Base-by-base conservation (phyloP, 2,797 vertebrate species). In the Acanthopagrus latus region DNA sequence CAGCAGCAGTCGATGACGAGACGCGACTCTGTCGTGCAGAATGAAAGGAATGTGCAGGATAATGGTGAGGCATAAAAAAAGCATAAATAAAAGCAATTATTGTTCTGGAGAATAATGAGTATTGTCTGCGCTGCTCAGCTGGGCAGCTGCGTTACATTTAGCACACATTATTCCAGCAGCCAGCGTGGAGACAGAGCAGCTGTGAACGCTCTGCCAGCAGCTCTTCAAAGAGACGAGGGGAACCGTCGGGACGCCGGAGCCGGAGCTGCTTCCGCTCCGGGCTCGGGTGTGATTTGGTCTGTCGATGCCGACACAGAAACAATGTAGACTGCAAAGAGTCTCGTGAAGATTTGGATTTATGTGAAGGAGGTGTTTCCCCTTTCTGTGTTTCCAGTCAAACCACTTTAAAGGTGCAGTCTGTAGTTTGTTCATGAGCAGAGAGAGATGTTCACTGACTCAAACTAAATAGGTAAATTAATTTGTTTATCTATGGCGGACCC, bases 121-220 rank as follows among this genome's bases (percentile, higher is more conserved):
- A 50, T 85, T 77, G 83, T 74, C 74, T 82, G 83, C 70, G 78
- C 68, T 4, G 75, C 81, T 88, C 81, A 78, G 87, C 67, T 80
- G 66, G 78, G 75, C 91, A 91, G 88, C 89, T 93, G 92, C 48
- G 23, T 86, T 82, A 73, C 82, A 92, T 91, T 91, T 81, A 85
- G 58, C 77, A 52, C 85, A 89, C 85, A 81, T 88, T 89, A 92
- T 88, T 90, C 86, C 78, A 83, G 88, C 86, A 90, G 88, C 76
- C 89, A 68, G 76, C 2, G 9, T 54, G 59, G 80, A 86, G 78
- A 87, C 81, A 55, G 74, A 76, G 54, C 50, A 50, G 82, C 92
- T 94, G 93, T 94, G 91, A 91, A 92, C 57, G 83, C 58, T 20
- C 20, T 82, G 90, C 89, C 88, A 89, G 90, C 48, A 84, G 87